phyloP scores from a whole-genome alignment of 2,113 vertebrate species.

The Siniperca knerii region DNA sequence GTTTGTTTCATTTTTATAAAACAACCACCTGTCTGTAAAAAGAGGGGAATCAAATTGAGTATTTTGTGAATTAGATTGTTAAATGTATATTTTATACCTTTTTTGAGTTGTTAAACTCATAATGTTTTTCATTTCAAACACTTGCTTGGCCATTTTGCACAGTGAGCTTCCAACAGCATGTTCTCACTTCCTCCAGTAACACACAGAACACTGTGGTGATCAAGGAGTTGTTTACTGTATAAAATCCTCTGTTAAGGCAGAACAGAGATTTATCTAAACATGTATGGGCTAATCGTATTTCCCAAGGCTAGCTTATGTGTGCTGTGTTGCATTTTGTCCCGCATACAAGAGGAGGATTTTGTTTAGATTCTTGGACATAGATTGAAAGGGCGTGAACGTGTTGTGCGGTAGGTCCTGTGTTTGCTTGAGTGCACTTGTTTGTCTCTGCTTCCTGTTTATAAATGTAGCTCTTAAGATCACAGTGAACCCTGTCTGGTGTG shows the following conservation, averaged over 20 bases:
- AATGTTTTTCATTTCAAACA: neutral
- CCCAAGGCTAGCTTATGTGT: neutral
- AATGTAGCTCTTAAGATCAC: neutral
- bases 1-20: neutral
- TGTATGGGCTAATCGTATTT: slow-evolving; percentile 6
- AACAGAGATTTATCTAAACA: slow-evolving; percentile 20
- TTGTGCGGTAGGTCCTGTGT: neutral
- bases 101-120: neutral
- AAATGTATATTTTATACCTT: neutral
- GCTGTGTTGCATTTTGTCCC: slow-evolving; percentile 18
- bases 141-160: slow-evolving; percentile 18
- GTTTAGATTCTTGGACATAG: slow-evolving; percentile 18
- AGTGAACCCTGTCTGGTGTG: neutral
- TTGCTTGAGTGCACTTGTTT: slow-evolving; percentile 1
- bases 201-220: slow-evolving; percentile 15
- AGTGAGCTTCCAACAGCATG: slow-evolving; percentile 62
- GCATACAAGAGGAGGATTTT: slow-evolving; percentile 38
- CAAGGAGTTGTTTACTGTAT: slow-evolving; percentile 17
- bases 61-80: neutral
- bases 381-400: slow-evolving; percentile 26
- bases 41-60: neutral
- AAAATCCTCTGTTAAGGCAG: slow-evolving; percentile 14
- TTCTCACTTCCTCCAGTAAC: slow-evolving; percentile 37
- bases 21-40: neutral
- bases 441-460: slow-evolving; percentile 33